Percentiles rank a stretch among this genome's conserved stretches.
Evolutionary conservation across 2,113 vertebrate species (phyloP).

Genomic region (Rhabdomys dilectus): DNA sequence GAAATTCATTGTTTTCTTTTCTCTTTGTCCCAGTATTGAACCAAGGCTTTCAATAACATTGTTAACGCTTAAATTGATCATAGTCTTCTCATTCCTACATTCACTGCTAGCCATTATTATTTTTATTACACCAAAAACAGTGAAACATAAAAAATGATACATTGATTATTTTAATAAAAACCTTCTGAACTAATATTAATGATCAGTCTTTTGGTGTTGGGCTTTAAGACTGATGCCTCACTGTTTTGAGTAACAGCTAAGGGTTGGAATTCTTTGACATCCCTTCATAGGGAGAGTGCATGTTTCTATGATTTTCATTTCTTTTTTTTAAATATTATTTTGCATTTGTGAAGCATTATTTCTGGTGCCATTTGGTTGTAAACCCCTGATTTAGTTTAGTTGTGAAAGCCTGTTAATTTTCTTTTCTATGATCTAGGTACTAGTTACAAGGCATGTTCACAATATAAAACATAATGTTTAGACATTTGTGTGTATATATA

Average conservation of each 20-base stretch:
- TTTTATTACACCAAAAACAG: background rate
- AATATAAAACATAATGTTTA: background rate
- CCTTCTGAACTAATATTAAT: background rate
- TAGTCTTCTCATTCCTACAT: background rate
- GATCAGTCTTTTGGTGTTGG: background rate
- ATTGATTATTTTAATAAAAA: constrained; percentile 6
- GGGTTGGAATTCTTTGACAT: background rate
- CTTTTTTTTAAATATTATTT: background rate
- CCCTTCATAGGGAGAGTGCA: background rate
- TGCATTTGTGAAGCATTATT: background rate
- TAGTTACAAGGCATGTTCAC: background rate
- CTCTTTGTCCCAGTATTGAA: background rate
- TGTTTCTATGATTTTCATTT: background rate
- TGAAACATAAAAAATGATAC: background rate
- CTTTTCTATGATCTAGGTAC: background rate
- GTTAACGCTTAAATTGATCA: background rate
- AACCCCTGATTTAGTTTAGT: background rate
- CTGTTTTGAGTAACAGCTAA: background rate
- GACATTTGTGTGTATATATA: background rate
- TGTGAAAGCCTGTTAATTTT: background rate
- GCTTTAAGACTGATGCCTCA: background rate
- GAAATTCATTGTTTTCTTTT: background rate
- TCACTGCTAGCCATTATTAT: background rate
- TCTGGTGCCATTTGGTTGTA: background rate
- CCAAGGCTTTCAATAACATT: background rate